These are phyloP conservation scores for Periphyllus acericola DNA, from an alignment of 2,888 invertebrate species.

Conservation along the genomic window DNA sequence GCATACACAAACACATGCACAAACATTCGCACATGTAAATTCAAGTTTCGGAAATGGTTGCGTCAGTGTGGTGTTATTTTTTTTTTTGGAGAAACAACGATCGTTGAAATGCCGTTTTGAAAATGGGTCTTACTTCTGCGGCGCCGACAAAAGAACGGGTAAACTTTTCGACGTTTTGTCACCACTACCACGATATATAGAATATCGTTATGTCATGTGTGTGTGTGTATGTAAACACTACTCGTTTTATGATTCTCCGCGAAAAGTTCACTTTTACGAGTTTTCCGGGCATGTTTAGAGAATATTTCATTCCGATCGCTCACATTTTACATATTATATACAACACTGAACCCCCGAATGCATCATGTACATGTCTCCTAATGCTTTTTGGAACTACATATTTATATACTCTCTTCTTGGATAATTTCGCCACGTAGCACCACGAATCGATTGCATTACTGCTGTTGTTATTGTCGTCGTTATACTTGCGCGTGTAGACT, in stretches of 20 bases:
- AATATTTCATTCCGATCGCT: background rate
- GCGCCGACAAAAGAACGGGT: background rate
- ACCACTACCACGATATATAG: background rate
- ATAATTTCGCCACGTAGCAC: background rate
- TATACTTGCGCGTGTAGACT: background rate
- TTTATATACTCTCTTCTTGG: too few species aligned
- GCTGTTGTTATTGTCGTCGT: background rate
- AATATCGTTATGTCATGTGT: background rate
- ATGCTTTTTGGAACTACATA: too few species aligned
- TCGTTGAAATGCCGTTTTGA: background rate
- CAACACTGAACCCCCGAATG: too few species aligned
- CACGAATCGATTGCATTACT: background rate
- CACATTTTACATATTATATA: background rate
- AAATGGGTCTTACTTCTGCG: background rate
- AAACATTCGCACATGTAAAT: background rate
- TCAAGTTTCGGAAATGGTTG: too few species aligned
- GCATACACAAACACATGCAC: too few species aligned
- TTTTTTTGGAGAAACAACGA: background rate
- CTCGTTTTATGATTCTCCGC: background rate
- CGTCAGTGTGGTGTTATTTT: background rate
- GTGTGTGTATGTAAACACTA: background rate
- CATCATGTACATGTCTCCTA: too few species aligned
- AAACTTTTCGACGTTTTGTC: background rate
- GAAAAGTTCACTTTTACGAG: constrained; percentile 1
- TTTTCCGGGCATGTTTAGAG: background rate